Evolutionary conservation across 2,113 vertebrate species (phyloP).

Genomic region (Tympanuchus pallidicinctus): DNA sequence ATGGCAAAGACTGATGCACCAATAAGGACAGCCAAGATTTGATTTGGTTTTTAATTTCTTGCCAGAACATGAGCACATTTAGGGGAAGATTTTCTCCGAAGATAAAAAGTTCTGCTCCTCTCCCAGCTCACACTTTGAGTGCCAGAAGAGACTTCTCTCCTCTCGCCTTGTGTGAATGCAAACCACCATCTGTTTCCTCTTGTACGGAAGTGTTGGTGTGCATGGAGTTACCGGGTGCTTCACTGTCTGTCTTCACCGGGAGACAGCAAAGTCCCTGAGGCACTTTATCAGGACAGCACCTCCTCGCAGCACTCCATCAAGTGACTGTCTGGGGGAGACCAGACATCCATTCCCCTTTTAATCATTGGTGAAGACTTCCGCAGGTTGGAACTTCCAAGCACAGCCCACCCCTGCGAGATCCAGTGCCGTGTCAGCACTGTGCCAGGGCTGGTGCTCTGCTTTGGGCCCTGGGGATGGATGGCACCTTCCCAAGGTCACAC

Average conservation of each 20-base stretch:
- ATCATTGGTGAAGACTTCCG: background rate
- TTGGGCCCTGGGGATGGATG: background rate
- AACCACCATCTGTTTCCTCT: slow-evolving; percentile 61
- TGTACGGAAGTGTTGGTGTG: background rate
- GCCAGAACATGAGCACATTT: slow-evolving; percentile 26
- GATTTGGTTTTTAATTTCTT: background rate
- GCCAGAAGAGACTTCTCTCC: slow-evolving; percentile 44
- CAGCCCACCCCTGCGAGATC: background rate
- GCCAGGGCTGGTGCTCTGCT: background rate
- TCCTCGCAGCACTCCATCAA: slow-evolving; percentile 9
- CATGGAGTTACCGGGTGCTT: slow-evolving; percentile 54
- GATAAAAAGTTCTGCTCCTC: background rate
- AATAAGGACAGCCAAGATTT: background rate
- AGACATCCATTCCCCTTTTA: slow-evolving; percentile 11
- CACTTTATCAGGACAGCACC: slow-evolving; percentile 17
- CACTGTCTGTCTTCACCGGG: background rate
- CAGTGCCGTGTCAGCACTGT: background rate
- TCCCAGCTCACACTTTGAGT: slow-evolving; percentile 11
- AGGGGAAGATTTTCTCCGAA: background rate
- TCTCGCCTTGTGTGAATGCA: background rate
- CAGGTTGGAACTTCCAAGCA: background rate
- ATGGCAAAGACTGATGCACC: background rate
- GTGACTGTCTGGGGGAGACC: slow-evolving; percentile 1
- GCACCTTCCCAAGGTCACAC: background rate
- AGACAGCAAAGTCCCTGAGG: slow-evolving; percentile 9